Evolutionary conservation across 2,888 invertebrate genomes (phyloP).

Genomic region (Patella caerulea): DNA sequence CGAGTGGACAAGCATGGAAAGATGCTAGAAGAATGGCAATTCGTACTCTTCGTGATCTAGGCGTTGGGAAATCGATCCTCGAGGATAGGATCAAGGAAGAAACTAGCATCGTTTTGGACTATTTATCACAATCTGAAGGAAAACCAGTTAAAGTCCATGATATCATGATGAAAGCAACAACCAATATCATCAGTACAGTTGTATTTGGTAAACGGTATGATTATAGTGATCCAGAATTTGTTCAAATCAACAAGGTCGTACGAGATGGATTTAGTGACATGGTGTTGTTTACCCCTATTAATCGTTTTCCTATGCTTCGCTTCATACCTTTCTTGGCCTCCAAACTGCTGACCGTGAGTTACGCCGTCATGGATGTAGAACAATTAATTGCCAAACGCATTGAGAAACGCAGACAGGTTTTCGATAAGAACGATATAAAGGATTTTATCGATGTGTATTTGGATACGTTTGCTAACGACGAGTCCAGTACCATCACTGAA

Average conservation of each 20-base stretch:
- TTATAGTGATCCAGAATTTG: constrained; percentile 15
- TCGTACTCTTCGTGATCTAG: constrained; percentile 14
- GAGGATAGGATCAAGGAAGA: constrained; percentile 18
- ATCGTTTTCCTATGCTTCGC: constrained; percentile 9
- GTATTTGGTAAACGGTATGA: constrained; percentile 19
- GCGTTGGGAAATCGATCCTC: constrained; percentile 6
- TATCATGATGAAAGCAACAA: background rate
- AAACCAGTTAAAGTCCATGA: background rate
- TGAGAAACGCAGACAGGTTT: constrained; percentile 35
- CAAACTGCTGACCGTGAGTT: background rate
- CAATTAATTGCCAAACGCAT: background rate
- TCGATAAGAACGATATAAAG: constrained; percentile 25
- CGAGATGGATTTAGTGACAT: background rate
- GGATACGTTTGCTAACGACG: background rate
- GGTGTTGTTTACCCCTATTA: background rate
- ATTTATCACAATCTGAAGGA: background rate
- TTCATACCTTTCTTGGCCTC: constrained; percentile 6
- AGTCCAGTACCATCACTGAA: background rate
- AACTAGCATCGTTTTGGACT: background rate
- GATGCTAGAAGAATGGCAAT: constrained; percentile 29
- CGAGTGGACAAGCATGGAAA: constrained; percentile 36
- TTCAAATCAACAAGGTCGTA: background rate
- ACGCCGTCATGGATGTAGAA: background rate
- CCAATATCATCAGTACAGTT: constrained; percentile 13
- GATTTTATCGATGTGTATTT: constrained; percentile 44